Conservation (phyloP, 2,797 vertebrate species). For the Pangasius djambal region DNA sequence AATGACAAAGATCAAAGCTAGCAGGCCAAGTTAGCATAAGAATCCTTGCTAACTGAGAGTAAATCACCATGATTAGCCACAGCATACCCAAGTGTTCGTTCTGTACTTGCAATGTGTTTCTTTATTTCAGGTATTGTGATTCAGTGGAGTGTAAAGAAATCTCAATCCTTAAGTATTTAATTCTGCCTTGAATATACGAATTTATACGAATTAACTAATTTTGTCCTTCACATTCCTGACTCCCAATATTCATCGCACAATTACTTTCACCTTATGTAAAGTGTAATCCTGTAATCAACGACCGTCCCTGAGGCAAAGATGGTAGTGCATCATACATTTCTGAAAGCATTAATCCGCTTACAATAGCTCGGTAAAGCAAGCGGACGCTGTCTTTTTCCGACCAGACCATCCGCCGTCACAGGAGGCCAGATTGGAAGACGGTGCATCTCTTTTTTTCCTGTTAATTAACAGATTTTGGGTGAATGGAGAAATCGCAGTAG, state of each 20-base stretch:
- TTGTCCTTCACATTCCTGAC: slow-evolving; percentile 55
- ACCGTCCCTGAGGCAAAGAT: neutral
- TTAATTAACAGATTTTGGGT: slow-evolving; percentile 62
- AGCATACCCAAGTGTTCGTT: neutral
- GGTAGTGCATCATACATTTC: slow-evolving; percentile 55
- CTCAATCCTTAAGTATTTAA: neutral
- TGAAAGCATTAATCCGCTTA: slow-evolving; percentile 65
- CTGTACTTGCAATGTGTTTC: neutral
- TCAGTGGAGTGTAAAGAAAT: slow-evolving; percentile 5
- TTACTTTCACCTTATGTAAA: slow-evolving; percentile 64
- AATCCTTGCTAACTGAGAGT: neutral
- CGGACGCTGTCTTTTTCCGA: slow-evolving; percentile 52
- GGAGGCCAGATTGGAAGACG: slow-evolving; percentile 56
- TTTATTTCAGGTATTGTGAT: neutral
- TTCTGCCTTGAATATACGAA: neutral
- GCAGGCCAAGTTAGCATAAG: neutral
- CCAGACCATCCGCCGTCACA: slow-evolving; percentile 45
- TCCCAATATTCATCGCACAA: slow-evolving; percentile 61
- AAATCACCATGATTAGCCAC: neutral
- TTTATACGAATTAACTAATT: slow-evolving; percentile 36
- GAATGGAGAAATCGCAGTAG: slow-evolving; percentile 57
- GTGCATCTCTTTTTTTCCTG: slow-evolving; percentile 55
- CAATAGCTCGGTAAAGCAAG: slow-evolving; percentile 60
- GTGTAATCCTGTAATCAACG: slow-evolving; percentile 66
- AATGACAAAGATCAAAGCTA: neutral